Percentiles rank a stretch among this genome's conserved stretches.
Evolutionary conservation across 2,797 vertebrate genomes (phyloP).

Genomic region (Chloroceryle inda): DNA sequence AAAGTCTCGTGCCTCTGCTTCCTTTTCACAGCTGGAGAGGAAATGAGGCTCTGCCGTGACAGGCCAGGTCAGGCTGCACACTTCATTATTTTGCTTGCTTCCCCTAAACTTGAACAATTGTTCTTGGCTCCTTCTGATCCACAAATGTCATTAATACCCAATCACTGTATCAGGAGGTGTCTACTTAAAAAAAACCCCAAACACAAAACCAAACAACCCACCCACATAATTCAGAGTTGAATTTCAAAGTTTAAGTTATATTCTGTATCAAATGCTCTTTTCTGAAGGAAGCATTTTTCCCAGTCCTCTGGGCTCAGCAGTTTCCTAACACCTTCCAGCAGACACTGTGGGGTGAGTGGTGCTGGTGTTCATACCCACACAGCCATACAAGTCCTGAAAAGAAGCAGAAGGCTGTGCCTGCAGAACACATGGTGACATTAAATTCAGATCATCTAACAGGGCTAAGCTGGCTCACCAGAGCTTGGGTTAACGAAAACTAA

Average conservation of each 20-base stretch:
- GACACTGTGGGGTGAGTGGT: neutral
- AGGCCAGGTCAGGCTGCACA: neutral
- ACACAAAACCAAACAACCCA: no score
- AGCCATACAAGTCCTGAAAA: neutral
- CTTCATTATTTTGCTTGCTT: neutral
- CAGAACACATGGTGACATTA: neutral
- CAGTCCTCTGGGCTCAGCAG: neutral
- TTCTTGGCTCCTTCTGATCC: neutral
- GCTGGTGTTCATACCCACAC: neutral
- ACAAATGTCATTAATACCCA: neutral
- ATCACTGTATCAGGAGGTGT: neutral
- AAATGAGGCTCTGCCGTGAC: neutral
- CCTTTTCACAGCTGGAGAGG: constrained; percentile 14
- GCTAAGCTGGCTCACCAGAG: neutral
- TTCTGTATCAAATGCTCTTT: neutral
- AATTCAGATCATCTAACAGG: neutral
- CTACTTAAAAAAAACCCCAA: no score
- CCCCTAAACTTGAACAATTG: neutral
- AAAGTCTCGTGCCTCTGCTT: neutral
- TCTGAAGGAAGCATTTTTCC: neutral
- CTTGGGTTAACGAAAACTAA: neutral
- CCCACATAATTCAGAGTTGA: neutral
- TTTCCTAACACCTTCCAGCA: neutral
- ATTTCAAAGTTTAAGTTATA: neutral
- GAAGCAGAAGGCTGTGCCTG: neutral